Conservation (phyloP, 2,797 vertebrate species). For the Amblyraja radiata region DNA sequence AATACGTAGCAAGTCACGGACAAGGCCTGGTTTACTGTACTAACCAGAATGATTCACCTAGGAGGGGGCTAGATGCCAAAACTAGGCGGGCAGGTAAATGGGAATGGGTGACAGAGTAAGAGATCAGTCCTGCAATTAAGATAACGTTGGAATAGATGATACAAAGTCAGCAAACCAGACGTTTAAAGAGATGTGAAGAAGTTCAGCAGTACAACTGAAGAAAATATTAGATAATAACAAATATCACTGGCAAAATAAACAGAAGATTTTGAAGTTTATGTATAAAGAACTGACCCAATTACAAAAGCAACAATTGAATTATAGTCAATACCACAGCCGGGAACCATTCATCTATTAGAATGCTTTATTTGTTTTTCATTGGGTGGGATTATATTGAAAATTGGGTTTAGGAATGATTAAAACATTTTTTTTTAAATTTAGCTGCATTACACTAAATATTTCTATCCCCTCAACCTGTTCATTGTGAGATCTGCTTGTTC, state of each 20-base stretch:
- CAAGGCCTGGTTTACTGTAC: too few relatives aligned
- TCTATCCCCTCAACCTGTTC: neutral
- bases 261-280: neutral
- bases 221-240: neutral
- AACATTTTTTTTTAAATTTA: neutral
- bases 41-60: neutral
- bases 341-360: neutral
- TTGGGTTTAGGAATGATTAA: neutral
- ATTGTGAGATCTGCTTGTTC: constrained; percentile 21
- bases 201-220: neutral
- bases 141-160: neutral
- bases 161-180: neutral
- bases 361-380: neutral
- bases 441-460: neutral
- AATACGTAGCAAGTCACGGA: too few relatives aligned
- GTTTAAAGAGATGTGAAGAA: neutral
- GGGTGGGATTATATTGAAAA: neutral
- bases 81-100: neutral
- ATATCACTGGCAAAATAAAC: neutral
- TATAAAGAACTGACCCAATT: neutral
- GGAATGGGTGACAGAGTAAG: neutral
- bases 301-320: too few relatives aligned
- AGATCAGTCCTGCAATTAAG: too few relatives aligned
- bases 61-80: neutral
- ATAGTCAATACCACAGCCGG: too few relatives aligned